A percentile compares a stretch with the other conserved stretches of the same genome.
Evolutionary conservation across 2,113 vertebrate species (phyloP).

Genomic region (Trinectes maculatus): DNA sequence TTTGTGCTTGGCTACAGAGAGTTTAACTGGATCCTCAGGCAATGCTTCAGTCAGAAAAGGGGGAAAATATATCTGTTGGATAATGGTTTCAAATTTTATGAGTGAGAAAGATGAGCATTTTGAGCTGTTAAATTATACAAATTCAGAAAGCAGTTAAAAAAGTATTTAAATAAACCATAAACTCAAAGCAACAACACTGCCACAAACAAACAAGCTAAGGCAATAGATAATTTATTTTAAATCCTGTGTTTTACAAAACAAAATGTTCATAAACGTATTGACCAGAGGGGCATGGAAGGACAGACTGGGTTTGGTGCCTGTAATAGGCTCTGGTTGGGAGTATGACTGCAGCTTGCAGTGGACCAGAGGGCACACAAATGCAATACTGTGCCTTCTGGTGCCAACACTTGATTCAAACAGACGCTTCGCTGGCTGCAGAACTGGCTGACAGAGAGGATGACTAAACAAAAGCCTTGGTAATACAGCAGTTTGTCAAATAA

Average conservation of each 20-base stretch:
- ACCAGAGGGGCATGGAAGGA: constrained; percentile 1
- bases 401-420: constrained; percentile 41
- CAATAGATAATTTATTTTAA: background rate
- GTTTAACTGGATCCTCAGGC: background rate
- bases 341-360: constrained; percentile 20
- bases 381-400: constrained; percentile 50
- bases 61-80: background rate
- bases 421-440: constrained; percentile 12
- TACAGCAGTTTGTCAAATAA: constrained; percentile 14
- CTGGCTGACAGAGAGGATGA: constrained; percentile 36
- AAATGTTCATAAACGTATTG: background rate
- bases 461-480: constrained; percentile 28
- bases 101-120: constrained; percentile 10
- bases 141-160: background rate
- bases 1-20: background rate
- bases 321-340: constrained; percentile 38
- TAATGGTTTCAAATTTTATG: background rate
- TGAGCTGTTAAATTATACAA: background rate
- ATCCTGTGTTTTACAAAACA: background rate
- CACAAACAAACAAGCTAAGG: too few relatives aligned
- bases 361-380: constrained; percentile 43
- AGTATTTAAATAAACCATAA: background rate
- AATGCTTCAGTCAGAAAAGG: constrained; percentile 7
- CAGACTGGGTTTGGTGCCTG: constrained; percentile 27
- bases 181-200: background rate